Evolutionary conservation across 2,797 vertebrate genomes (phyloP), one percentile per base, ranked within the genome.

Genomic region (Cottoperca gobio): DNA sequence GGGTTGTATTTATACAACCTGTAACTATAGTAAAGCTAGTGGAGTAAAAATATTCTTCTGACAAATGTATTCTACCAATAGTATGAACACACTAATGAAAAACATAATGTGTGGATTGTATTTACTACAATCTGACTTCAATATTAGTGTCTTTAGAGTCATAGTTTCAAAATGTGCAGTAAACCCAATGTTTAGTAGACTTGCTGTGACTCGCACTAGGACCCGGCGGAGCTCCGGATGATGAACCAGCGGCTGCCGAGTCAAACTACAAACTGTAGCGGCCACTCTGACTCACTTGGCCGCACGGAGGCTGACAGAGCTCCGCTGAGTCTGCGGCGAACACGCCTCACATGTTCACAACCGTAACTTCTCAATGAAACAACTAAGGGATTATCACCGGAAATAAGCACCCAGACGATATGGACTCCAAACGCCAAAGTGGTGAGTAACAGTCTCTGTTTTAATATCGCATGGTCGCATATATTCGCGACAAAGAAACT

Each of bases 391-490:
- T 58, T 85, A 74, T 28, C 72, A 57, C 57, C 8, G 75, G 58
- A 73, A 62, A 68, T 42, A 59, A 49, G 7, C 24, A 0, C 33
- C 39, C 2, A 12, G 37, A 33, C 26, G 65, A 17, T 28, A 93
- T 91, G 92, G 91, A 92, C 11, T 71, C 90, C 21, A 88, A 83
- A 66, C 80, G 81, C 4, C 89, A 90, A 33, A 91, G 84, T 23
- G 87, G 92, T 93, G 81, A 91, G 92, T 88, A 66, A 39, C n/a
- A 17, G 19, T 8, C 14, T 33, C 37, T 59, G 12, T 52, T 42
- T 35, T 24, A 26, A 19, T 37, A 43, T 54, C 9, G 17, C 31
- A 23, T 21, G 23, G 40, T 35, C 12, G 13, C 24, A 17, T 33
- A 33, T 45, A 21, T 40, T 26, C 19, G 2, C 33, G 3, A 31